phyloP scores from a whole-genome alignment of 2,113 vertebrate species.

The Cathartes aura region DNA sequence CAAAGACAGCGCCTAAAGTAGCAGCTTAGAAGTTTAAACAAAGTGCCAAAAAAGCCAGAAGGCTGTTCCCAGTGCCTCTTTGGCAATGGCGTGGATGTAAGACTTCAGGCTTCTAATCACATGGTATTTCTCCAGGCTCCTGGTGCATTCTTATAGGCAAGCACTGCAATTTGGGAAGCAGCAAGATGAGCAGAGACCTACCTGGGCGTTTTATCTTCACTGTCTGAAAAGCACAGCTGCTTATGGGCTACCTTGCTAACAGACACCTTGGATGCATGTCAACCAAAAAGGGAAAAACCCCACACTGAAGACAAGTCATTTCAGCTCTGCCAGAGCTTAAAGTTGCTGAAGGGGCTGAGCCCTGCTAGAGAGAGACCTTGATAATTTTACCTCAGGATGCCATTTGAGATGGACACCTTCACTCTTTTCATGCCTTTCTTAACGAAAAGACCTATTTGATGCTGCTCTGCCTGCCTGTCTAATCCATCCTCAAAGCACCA shows the following conservation, averaged over 20 bases:
- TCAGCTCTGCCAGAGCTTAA: neutral
- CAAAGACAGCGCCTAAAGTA: constrained; percentile 47
- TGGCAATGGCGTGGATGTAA: neutral
- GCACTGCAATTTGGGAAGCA: fast-evolving
- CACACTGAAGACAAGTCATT: fast-evolving
- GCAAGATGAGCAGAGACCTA: neutral
- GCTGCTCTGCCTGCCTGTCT: neutral
- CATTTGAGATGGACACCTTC: neutral
- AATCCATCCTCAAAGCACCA: neutral
- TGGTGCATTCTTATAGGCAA: fast-evolving
- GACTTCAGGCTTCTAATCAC: neutral
- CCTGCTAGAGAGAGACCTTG: neutral
- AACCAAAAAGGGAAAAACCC: neutral
- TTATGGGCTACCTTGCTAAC: fast-evolving
- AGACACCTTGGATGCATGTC: fast-evolving
- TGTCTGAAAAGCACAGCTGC: neutral
- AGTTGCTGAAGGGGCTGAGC: neutral
- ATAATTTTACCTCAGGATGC: neutral
- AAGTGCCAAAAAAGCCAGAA: constrained; percentile 28
- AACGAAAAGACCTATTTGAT: no score
- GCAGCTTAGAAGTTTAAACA: constrained; percentile 40
- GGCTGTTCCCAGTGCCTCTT: neutral
- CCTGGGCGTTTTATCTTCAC: neutral
- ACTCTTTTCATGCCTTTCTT: neutral
- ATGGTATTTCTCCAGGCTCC: neutral